Evolutionary conservation across 1,140 invertebrate genomes (phyloP), one percentile per base, ranked within the genome.

Genomic region (Portunus trituberculatus): DNA sequence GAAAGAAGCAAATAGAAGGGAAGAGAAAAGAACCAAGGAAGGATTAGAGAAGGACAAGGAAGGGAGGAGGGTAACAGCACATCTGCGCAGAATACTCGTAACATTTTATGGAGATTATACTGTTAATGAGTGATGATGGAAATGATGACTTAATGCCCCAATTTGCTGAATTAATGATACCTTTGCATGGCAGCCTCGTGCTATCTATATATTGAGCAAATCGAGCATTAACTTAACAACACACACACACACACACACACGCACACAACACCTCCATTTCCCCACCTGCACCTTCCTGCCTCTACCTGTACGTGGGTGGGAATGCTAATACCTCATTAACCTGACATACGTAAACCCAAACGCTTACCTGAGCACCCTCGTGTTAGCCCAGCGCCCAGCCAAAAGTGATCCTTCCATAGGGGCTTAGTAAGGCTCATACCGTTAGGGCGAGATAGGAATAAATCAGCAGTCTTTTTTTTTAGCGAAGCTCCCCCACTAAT

Each of bases 241-340:
- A n/a, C 20, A 76, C 67, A 76, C 67, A 76, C 67, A 76, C 67
- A 76, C 67, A 76, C 20, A n/a, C 20, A 76, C 67, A 76, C 0
- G 8, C 20, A 76, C 67, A 76, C 20, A 76, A 76, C 67, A 76
- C 67, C 67, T 25, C 20, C 52, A 59, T 59, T 59, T 59, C 52
- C 52, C 20, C 67, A 76, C 67, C 67, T 76, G 12, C 67, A n/a
- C 67, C 67, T 76, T 25, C 67, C 67, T 76, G 67, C 67, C 67
- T 76, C n/a, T 76, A 76, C 67, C 67, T 76, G 67, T 7, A n/a
- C 67, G 67, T 76, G 67, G 67, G 67, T n/a, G 67, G 67, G 67
- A 76, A 76, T 76, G 67, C 67, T 76, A 76, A 76, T n/a, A 25
- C 67, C 67, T 76, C 67, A 76, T 76, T 76, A 76, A 76, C 67